phyloP scores from a whole-genome alignment of 2,113 vertebrate genomes.

The Gnathonemus echidnorhynchus region DNA sequence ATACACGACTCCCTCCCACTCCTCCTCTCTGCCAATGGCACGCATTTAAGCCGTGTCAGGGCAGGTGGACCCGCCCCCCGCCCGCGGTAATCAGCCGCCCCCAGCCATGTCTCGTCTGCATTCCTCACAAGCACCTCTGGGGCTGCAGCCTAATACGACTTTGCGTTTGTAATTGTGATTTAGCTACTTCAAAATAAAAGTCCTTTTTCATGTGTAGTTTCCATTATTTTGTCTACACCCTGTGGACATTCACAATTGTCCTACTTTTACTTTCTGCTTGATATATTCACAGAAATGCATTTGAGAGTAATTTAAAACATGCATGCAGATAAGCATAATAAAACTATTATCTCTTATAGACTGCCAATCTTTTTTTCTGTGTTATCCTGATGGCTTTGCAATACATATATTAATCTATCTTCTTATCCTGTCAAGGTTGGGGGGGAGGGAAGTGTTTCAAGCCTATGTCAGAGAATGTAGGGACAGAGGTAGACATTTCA shows the following conservation, averaged over 20 bases:
- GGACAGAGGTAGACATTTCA: neutral
- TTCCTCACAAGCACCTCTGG: neutral
- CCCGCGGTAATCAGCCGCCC: neutral
- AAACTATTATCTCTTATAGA: neutral
- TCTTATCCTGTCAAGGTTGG: neutral
- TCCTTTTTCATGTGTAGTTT: neutral
- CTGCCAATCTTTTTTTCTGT: neutral
- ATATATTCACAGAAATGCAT: neutral
- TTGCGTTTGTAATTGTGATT: neutral
- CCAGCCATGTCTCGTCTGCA: neutral
- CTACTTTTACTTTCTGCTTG: neutral
- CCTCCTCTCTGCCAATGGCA: neutral
- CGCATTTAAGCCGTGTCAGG: neutral
- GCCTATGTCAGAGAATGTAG: neutral
- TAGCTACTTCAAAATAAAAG: slow-evolving; percentile 1
- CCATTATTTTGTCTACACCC: neutral
- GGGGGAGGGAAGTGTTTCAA: neutral
- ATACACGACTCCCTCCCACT: neutral
- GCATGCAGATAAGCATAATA: neutral
- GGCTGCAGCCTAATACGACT: neutral
- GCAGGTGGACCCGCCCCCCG: neutral
- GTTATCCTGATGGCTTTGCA: neutral
- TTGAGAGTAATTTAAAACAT: neutral
- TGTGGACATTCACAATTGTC: neutral
- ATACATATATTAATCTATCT: neutral